Percentiles rank a stretch among this genome's conserved stretches.
Evolutionary conservation across 2,888 invertebrate species (phyloP).

Genomic region (Tipula vernalis): DNA sequence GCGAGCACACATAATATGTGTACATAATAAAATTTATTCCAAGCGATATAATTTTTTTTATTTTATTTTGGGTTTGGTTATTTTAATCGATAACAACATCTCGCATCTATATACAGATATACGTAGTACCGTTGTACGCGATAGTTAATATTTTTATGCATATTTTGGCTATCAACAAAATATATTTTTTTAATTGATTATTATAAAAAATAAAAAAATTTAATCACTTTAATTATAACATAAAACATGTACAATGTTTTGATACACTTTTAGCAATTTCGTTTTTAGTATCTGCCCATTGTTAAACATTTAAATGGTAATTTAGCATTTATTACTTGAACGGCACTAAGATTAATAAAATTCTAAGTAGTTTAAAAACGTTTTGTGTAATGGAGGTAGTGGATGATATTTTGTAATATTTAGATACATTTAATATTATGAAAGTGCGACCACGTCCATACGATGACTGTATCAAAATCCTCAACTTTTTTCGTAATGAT

Average conservation of each 20-base stretch:
- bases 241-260: background rate
- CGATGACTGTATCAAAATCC: no score
- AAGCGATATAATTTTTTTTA: background rate
- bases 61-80: background rate
- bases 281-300: no score
- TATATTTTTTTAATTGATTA: background rate
- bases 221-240: background rate
- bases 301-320: no score
- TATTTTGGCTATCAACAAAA: background rate
- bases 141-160: background rate
- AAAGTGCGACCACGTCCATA: no score
- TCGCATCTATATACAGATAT: background rate
- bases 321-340: no score
- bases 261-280: no score
- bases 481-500: no score
- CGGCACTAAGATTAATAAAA: no score
- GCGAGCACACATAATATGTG: background rate
- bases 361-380: no score
- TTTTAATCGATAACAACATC: background rate
- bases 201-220: background rate
- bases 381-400: no score
- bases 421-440: no score
- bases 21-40: background rate
- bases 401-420: no score
- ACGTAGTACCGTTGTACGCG: background rate